These are phyloP conservation scores for Catharus fuscescens DNA, from an alignment of 2,113 vertebrate genomes.

Conservation along the genomic window DNA sequence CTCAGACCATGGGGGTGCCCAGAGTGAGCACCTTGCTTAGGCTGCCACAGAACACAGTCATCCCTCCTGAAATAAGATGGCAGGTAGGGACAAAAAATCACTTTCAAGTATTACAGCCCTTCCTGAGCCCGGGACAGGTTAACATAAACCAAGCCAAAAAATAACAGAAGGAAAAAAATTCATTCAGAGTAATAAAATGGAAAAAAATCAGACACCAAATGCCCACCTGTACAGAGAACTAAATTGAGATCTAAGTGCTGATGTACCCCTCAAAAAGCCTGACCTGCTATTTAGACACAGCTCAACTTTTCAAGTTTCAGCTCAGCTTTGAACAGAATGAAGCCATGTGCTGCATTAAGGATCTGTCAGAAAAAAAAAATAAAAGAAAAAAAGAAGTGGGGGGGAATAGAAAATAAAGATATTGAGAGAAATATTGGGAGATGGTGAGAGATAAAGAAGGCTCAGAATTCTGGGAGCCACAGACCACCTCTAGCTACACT, in stretches of 20 bases:
- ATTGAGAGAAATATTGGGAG: neutral
- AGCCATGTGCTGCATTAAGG: neutral
- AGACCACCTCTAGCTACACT: neutral
- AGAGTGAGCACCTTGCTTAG: neutral
- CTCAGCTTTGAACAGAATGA: constrained; percentile 6
- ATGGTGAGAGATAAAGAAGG: neutral
- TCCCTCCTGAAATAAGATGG: neutral
- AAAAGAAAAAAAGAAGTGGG: rapidly evolving
- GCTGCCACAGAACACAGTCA: neutral
- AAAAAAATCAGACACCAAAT: neutral
- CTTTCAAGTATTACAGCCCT: neutral
- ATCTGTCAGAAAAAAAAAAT: neutral
- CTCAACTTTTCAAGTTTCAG: constrained; percentile 17
- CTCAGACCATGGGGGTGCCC: rapidly evolving
- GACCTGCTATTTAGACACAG: neutral
- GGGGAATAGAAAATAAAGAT: neutral
- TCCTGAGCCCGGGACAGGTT: neutral
- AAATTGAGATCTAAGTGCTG: neutral
- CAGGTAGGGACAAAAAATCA: neutral
- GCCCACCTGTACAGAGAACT: neutral
- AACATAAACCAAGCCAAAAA: neutral
- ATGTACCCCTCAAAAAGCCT: neutral
- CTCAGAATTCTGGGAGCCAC: neutral
- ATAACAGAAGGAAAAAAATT: neutral
- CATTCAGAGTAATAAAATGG: neutral